Conservation (phyloP, 2,113 vertebrate genomes). For the Piprites chloris region DNA sequence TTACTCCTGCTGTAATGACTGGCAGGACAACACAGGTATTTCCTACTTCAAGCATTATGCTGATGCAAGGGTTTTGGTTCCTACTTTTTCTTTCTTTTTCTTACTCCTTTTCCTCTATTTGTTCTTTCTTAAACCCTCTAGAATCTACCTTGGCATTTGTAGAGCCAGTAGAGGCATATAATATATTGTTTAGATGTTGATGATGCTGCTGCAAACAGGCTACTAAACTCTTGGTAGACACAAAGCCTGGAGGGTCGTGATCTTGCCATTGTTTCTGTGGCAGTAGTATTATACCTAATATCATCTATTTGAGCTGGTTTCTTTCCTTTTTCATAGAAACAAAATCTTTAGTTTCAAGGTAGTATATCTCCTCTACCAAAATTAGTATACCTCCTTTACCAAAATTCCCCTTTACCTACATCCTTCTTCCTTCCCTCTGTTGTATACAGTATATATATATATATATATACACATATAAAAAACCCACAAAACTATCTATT, state of each 20-base stretch:
- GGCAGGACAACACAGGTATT: background rate
- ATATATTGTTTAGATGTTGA: background rate
- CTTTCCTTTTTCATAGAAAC: background rate
- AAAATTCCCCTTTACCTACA: background rate
- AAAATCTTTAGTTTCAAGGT: background rate
- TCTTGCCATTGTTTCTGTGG: background rate
- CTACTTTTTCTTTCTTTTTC: background rate
- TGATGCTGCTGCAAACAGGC: background rate
- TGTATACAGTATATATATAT: background rate
- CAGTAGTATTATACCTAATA: background rate
- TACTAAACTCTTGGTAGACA: background rate
- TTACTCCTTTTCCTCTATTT: rapidly evolving
- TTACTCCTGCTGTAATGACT: background rate
- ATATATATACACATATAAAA: background rate
- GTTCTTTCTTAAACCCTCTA: background rate
- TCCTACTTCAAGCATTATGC: background rate
- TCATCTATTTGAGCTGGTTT: background rate
- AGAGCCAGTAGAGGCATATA: background rate
- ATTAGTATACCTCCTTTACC: background rate
- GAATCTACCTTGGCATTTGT: background rate
- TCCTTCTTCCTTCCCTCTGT: background rate
- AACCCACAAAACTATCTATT: background rate
- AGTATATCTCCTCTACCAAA: background rate
- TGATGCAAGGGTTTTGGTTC: background rate
- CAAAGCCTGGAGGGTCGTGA: background rate